These are phyloP conservation scores for Corvus cornix DNA, from an alignment of 2,113 vertebrate genomes.

Conservation along the genomic window DNA sequence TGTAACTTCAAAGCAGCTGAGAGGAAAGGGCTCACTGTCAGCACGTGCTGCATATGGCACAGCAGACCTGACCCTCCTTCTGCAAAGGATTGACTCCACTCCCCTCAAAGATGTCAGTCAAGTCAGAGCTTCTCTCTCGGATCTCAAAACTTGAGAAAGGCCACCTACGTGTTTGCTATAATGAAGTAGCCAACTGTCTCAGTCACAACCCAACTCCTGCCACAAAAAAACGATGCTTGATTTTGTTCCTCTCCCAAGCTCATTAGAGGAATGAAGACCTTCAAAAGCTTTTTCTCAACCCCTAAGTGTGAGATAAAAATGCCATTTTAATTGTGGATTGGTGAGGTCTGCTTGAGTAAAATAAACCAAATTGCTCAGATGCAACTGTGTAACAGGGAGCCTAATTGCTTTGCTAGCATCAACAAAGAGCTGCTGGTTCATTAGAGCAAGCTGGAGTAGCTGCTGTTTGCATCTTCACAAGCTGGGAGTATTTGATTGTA, in stretches of 20 bases:
- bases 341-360: slow-evolving; percentile 11
- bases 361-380: background rate
- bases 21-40: background rate
- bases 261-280: background rate
- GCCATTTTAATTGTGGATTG: slow-evolving; percentile 3
- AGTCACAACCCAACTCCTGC: background rate
- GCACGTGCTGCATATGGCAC: background rate
- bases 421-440: slow-evolving; percentile 6
- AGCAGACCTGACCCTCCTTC: background rate
- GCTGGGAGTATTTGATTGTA: slow-evolving; percentile 4
- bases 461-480: background rate
- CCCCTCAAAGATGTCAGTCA: background rate
- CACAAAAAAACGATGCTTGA: background rate
- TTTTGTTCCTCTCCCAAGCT: slow-evolving; percentile 1
- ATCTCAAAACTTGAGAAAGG: slow-evolving; percentile 13
- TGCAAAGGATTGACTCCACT: background rate
- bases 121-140: slow-evolving; percentile 13
- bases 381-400: background rate
- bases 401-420: slow-evolving; percentile 11
- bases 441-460: slow-evolving; percentile 10
- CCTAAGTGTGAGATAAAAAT: slow-evolving; percentile 11
- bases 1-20: background rate
- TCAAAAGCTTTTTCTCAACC: background rate
- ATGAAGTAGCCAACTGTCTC: slow-evolving; percentile 31
- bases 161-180: slow-evolving; percentile 30